Conservation (phyloP, 2,797 vertebrate species). For the Acanthurus tractus region DNA sequence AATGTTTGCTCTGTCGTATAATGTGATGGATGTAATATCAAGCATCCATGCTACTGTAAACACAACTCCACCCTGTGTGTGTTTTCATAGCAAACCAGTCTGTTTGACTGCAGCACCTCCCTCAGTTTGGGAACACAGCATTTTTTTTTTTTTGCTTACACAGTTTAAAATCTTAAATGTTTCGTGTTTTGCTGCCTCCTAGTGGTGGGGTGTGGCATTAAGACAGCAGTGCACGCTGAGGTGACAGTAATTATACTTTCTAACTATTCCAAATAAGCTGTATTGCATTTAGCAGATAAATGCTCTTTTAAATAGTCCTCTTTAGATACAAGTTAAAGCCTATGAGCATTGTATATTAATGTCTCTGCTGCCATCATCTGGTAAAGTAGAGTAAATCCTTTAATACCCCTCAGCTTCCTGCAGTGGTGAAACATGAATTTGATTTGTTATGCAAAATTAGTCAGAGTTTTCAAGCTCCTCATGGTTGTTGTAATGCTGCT, state of each 20-base stretch:
- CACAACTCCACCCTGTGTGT: conserved; percentile 65
- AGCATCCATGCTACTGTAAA: conserved; percentile 52
- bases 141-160: background rate
- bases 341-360: background rate
- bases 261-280: background rate
- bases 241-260: conserved; percentile 10
- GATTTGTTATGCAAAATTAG: background rate
- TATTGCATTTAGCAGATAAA: conserved; percentile 11
- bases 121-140: background rate
- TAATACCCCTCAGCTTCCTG: background rate
- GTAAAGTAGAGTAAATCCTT: background rate
- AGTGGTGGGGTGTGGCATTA: background rate
- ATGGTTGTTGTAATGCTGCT: background rate
- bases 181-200: background rate
- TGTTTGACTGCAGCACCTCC: background rate
- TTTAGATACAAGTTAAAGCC: background rate
- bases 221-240: background rate
- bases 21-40: conserved; percentile 41
- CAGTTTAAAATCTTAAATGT: background rate
- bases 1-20: conserved; percentile 64
- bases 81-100: conserved; percentile 31
- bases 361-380: conserved; percentile 44
- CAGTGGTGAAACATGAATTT: background rate
- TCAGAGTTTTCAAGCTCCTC: conserved; percentile 1
- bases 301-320: conserved; percentile 17